Conservation (phyloP, 2,888 invertebrate genomes). For the Euzophera pinguis region DNA sequence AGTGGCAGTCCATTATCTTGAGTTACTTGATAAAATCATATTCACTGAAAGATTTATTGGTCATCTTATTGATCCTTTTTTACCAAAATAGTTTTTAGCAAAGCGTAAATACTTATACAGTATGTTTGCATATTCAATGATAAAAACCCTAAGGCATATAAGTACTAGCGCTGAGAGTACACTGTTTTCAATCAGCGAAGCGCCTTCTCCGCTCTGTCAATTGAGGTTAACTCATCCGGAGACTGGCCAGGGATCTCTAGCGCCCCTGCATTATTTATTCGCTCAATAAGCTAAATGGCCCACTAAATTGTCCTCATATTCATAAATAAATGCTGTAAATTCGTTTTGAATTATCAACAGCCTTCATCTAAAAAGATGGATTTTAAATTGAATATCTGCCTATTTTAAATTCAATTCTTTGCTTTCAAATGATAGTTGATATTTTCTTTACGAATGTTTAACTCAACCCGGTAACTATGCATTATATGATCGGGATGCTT, state of each 20-base stretch:
- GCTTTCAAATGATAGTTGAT: not conserved
- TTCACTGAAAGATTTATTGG: no score
- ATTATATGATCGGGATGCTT: constrained; percentile 42
- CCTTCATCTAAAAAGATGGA: not conserved
- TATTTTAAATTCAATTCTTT: not conserved
- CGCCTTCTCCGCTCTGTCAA: constrained; percentile 73
- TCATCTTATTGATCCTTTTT: no score
- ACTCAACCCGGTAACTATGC: constrained; percentile 45
- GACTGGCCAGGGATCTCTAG: constrained; percentile 72
- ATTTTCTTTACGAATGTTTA: constrained; percentile 31
- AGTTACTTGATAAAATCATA: no score
- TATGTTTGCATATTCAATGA: no score
- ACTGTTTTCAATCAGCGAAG: constrained; percentile 74
- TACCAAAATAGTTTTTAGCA: no score
- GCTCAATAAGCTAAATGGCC: constrained; percentile 69
- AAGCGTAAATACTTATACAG: no score
- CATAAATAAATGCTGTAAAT: constrained; percentile 39
- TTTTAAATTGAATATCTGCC: not conserved
- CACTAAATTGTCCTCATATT: constrained; percentile 45
- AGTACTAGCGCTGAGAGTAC: constrained; percentile 52
- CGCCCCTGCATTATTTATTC: constrained; percentile 72
- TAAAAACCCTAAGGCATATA: constrained; percentile 5
- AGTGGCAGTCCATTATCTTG: no score
- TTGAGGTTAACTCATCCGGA: constrained; percentile 78
- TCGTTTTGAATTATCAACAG: constrained; percentile 27